Conservation (phyloP, 2,113 vertebrate species). For the Brachypodius melanocephalos region DNA sequence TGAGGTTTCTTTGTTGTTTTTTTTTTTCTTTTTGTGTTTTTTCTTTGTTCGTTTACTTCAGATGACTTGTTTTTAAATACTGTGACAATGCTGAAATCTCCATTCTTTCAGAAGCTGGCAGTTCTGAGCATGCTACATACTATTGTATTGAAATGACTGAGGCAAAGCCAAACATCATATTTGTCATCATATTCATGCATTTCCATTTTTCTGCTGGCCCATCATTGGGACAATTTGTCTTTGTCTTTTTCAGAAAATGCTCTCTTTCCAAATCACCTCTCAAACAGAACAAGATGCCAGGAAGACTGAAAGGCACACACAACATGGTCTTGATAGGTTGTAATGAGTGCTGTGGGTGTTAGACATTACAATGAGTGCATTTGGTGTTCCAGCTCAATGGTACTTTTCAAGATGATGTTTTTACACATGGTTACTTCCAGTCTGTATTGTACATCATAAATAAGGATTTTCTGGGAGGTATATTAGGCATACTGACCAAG, state of each 20-base stretch:
- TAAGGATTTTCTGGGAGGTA: background rate
- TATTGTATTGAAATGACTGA: background rate
- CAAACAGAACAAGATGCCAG: conserved; percentile 1
- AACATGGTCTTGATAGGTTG: background rate
- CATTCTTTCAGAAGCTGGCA: background rate
- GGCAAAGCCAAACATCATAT: background rate
- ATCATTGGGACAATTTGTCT: conserved; percentile 6
- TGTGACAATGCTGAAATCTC: background rate
- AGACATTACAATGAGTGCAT: background rate
- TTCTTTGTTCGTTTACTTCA: background rate
- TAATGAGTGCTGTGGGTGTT: background rate
- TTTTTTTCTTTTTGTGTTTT: background rate
- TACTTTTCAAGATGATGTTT: background rate
- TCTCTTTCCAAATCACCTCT: conserved; percentile 9
- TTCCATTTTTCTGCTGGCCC: background rate
- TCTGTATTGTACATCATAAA: background rate
- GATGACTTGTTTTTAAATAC: background rate
- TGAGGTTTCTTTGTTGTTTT: background rate
- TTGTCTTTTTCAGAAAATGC: background rate
- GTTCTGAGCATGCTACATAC: background rate
- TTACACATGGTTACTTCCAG: background rate
- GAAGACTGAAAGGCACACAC: background rate
- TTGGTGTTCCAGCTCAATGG: background rate
- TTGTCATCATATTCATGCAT: conserved; percentile 1
- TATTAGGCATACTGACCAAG: background rate